These are phyloP conservation scores for Melanogrammus aeglefinus DNA, from an alignment of 2,797 vertebrate species.

Conservation along the genomic window DNA sequence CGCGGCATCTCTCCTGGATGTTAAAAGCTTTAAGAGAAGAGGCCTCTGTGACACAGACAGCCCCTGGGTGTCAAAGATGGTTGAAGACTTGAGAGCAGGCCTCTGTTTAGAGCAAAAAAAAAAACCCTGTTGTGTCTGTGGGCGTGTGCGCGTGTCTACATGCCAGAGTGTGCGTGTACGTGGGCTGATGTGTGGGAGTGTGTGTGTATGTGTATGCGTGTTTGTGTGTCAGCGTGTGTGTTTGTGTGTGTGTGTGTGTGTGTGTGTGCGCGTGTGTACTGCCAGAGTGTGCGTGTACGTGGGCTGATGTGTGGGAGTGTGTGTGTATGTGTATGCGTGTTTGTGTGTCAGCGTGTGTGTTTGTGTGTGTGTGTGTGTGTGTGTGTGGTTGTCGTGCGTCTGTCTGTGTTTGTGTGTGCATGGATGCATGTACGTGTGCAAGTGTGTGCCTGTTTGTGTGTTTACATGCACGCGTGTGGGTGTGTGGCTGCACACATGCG, in stretches of 20 bases:
- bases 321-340: no score
- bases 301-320: no score
- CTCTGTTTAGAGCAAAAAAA: conserved; percentile 68
- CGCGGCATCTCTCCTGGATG: conserved; percentile 69
- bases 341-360: neutral
- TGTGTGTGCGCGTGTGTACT: neutral
- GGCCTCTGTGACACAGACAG: conserved; percentile 67
- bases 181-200: neutral
- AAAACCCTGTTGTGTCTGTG: neutral
- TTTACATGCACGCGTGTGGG: neutral
- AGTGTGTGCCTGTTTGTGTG: neutral
- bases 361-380: neutral
- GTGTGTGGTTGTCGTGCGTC: no score
- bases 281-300: no score
- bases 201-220: no score
- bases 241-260: neutral
- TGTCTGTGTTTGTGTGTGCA: neutral
- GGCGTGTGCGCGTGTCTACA: neutral
- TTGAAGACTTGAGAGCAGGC: conserved; percentile 73
- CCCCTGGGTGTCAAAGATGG: conserved; percentile 71
- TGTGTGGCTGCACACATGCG: neutral
- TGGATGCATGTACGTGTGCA: neutral
- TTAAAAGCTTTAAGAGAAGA: conserved; percentile 76
- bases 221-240: neutral
- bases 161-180: neutral